Conservation (phyloP, 1,140 invertebrate genomes). For the Reticulitermes speratus region DNA sequence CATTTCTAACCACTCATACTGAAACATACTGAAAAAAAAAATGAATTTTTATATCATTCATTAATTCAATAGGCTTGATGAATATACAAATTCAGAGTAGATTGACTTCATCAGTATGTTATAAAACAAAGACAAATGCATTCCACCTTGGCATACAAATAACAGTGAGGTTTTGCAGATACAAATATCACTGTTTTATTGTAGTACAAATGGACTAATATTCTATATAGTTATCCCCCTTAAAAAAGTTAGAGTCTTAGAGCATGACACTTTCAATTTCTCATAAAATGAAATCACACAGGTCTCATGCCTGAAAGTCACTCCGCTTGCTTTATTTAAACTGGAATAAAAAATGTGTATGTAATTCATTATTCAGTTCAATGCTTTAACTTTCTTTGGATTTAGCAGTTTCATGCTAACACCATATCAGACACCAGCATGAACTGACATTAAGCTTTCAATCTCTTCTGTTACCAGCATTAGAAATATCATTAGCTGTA, state of each 20-base stretch:
- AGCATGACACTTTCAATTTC: background rate
- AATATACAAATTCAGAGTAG: conserved; percentile 13
- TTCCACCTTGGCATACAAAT: background rate
- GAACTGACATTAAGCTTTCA: background rate
- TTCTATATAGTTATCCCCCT: background rate
- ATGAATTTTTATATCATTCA: background rate
- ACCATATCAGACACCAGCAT: background rate
- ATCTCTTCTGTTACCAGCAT: background rate
- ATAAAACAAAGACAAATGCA: conserved; percentile 7
- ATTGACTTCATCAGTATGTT: background rate
- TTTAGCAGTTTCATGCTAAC: background rate
- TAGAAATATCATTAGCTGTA: background rate
- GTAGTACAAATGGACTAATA: conserved; percentile 8
- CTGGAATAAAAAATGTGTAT: background rate
- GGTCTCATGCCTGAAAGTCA: background rate
- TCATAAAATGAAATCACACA: background rate
- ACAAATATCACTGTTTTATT: conserved; percentile 14
- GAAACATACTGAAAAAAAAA: background rate
- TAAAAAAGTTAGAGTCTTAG: background rate
- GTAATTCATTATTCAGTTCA: background rate
- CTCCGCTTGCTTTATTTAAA: background rate
- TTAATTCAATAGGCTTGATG: background rate
- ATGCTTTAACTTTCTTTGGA: background rate
- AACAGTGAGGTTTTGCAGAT: conserved; percentile 2
- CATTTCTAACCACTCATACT: background rate